Percentiles rank a stretch among this genome's conserved stretches.
Conservation (phyloP, 2,888 invertebrate genomes). For the Andrena fulva region DNA sequence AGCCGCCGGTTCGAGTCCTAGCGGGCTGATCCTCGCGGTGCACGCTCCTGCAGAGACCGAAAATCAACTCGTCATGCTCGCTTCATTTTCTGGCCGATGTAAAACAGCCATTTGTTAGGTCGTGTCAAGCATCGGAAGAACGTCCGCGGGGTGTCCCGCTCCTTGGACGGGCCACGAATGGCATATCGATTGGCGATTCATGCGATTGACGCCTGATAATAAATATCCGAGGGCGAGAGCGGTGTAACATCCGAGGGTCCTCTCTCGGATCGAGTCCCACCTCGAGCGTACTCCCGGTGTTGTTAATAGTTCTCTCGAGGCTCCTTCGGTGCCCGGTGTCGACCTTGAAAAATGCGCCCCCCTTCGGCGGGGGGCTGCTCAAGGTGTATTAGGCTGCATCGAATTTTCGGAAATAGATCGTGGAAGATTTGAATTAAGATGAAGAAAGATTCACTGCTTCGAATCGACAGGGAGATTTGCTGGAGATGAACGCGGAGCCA, state of each 20-base stretch:
- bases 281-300: conserved; percentile 67
- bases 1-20: conserved; percentile 36
- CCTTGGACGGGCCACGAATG: conserved; percentile 74
- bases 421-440: not conserved
- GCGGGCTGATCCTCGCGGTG: conserved; percentile 58
- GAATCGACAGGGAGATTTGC: too few relatives aligned
- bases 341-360: conserved; percentile 3
- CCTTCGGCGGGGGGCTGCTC: not conserved
- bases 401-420: not conserved
- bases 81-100: conserved; percentile 84
- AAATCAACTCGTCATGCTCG: conserved; percentile 85
- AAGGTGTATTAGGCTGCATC: not conserved
- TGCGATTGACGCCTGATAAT: conserved; percentile 82
- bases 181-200: conserved; percentile 84
- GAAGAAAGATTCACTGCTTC: too few relatives aligned
- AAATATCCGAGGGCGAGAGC: conserved; percentile 76
- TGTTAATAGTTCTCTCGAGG: conserved; percentile 53
- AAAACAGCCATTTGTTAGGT: conserved; percentile 85
- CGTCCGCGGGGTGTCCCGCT: conserved; percentile 81
- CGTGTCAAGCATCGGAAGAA: conserved; percentile 81
- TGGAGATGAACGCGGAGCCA: too few relatives aligned
- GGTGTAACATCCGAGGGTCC: conserved; percentile 61
- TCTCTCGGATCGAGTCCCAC: conserved; percentile 37
- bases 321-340: not conserved
- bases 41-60: conserved; percentile 76